Percentiles rank a stretch among this genome's conserved stretches.
Conservation (phyloP, 1,140 invertebrate species). For the Mycetomoellerius zeteki region DNA sequence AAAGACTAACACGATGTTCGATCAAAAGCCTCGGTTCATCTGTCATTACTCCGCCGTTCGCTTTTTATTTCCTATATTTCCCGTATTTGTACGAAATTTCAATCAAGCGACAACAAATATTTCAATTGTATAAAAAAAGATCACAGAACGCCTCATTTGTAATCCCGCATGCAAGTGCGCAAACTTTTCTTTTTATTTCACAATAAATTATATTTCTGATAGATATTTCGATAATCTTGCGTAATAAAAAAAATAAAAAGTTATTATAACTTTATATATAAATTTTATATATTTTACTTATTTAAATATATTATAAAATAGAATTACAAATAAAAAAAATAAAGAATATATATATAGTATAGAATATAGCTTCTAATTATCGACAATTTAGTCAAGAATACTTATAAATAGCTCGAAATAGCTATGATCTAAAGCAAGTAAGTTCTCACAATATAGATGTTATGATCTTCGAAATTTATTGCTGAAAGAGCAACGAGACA, state of each 20-base stretch:
- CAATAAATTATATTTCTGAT: background rate
- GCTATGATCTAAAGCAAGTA: background rate
- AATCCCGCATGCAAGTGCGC: background rate
- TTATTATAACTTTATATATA: background rate
- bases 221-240: background rate
- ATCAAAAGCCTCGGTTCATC: slow-evolving; percentile 35
- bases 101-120: slow-evolving; percentile 1
- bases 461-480: slow-evolving; percentile 3
- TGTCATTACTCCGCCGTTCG: background rate
- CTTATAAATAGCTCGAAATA: too few relatives aligned
- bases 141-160: background rate
- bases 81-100: slow-evolving; percentile 4
- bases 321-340: background rate
- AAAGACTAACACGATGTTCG: slow-evolving; percentile 46
- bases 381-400: background rate
- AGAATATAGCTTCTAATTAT: background rate
- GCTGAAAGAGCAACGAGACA: slow-evolving; percentile 9
- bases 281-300: background rate
- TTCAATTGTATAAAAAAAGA: background rate
- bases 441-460: background rate
- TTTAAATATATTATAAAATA: background rate
- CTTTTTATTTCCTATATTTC: slow-evolving; percentile 19
- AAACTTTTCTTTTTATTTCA: background rate
- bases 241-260: background rate
- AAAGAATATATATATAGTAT: background rate